These are phyloP conservation scores for Urocitellus parryii DNA, from an alignment of 2,113 vertebrate genomes.

Conservation along the genomic window DNA sequence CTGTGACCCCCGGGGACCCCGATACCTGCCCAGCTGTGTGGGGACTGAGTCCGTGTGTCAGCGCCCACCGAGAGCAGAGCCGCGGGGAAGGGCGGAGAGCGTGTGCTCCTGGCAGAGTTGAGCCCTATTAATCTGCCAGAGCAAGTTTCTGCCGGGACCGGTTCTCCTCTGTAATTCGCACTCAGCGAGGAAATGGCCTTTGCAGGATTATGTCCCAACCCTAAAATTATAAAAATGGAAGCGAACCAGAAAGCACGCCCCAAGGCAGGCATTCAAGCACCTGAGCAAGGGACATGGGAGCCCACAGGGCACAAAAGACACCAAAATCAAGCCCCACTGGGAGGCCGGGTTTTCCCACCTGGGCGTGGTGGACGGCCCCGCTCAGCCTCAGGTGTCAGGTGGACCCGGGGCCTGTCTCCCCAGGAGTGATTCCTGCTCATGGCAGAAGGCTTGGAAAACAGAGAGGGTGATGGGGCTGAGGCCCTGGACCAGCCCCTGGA, in stretches of 20 bases:
- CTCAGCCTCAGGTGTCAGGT: no score
- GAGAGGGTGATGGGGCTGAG: no score
- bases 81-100: no score
- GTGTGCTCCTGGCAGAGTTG: background rate
- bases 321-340: accelerated
- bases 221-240: background rate
- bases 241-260: background rate
- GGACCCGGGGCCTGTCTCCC: no score
- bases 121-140: constrained; percentile 37
- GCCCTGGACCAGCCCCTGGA: no score
- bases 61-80: background rate
- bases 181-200: constrained; percentile 23
- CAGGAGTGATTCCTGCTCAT: no score
- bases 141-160: constrained; percentile 27
- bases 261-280: accelerated
- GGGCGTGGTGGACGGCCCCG: background rate
- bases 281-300: no score
- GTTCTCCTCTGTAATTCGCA: background rate
- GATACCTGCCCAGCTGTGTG: background rate
- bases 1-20: accelerated
- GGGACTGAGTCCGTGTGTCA: background rate
- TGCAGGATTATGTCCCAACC: background rate
- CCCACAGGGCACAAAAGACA: accelerated
- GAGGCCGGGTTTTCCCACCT: background rate
- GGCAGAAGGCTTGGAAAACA: no score